Conservation (phyloP, 2,888 invertebrate genomes). For the Drosophila pegasa region DNA sequence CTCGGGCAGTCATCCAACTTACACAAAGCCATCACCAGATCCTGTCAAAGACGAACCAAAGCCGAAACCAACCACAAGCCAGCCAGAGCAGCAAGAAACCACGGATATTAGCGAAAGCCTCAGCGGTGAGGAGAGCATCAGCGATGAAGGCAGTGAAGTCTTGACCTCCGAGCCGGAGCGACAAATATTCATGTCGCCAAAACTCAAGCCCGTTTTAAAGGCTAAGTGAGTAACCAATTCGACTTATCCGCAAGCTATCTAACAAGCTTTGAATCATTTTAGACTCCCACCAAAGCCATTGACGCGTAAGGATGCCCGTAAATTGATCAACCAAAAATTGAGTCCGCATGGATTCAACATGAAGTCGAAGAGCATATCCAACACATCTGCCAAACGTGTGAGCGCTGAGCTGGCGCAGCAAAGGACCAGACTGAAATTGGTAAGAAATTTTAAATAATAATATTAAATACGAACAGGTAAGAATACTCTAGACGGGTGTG, state of each 20-base stretch:
- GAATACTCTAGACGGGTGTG: no score
- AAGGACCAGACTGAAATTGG: slow-evolving; percentile 71
- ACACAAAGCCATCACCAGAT: slow-evolving; percentile 29
- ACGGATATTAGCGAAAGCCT: slow-evolving; percentile 77
- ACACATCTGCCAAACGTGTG: slow-evolving; percentile 52
- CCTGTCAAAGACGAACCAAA: not conserved
- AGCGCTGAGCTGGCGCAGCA: slow-evolving; percentile 60
- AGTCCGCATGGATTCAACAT: slow-evolving; percentile 62
- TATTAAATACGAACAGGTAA: no score
- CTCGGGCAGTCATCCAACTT: slow-evolving; percentile 60
- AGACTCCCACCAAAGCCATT: slow-evolving; percentile 41
- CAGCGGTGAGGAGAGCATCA: slow-evolving; percentile 57
- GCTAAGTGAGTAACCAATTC: slow-evolving; percentile 38
- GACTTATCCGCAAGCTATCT: not conserved
- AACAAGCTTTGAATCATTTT: no score
- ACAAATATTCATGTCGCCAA: slow-evolving; percentile 23
- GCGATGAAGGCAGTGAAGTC: slow-evolving; percentile 32
- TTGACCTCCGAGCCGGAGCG: slow-evolving; percentile 48
- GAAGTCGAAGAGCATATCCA: slow-evolving; percentile 58
- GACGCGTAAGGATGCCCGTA: slow-evolving; percentile 69
- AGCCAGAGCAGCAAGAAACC: slow-evolving; percentile 40
- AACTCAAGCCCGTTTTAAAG: slow-evolving; percentile 21
- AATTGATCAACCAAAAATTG: slow-evolving; percentile 59
- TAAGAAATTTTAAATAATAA: slow-evolving; percentile 20
- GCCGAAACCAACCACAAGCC: slow-evolving; percentile 1